Conservation (phyloP, 1,140 invertebrate genomes). For the Coboldia fuscipes region DNA sequence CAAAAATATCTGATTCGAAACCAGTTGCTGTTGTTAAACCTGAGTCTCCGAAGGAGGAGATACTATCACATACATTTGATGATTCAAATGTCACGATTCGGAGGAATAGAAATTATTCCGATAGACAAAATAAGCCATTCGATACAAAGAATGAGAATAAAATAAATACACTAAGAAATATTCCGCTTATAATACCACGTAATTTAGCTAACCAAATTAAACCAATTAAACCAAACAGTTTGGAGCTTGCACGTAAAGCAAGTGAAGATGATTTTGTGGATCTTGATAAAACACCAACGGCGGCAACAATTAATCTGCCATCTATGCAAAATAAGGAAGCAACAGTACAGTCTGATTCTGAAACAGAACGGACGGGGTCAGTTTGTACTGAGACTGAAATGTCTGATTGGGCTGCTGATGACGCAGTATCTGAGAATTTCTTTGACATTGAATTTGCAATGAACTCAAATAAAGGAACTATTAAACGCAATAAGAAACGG, state of each 20-base stretch:
- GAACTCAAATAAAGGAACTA: slow-evolving; percentile 28
- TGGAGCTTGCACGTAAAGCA: slow-evolving; percentile 8
- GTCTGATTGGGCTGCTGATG: slow-evolving; percentile 65
- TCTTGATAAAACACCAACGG: slow-evolving; percentile 19
- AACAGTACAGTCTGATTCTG: slow-evolving; percentile 24
- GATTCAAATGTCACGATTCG: slow-evolving; percentile 2
- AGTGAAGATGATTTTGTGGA: slow-evolving; percentile 5
- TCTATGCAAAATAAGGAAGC: not conserved
- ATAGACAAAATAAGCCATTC: slow-evolving; percentile 9
- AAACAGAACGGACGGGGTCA: slow-evolving; percentile 37
- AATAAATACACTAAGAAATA: slow-evolving; percentile 17
- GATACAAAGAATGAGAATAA: slow-evolving; percentile 21
- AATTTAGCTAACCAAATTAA: slow-evolving; percentile 10
- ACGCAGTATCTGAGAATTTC: slow-evolving; percentile 49
- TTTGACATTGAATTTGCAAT: slow-evolving; percentile 37
- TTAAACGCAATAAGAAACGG: slow-evolving; percentile 24
- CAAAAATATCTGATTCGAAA: slow-evolving; percentile 9
- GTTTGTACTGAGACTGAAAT: slow-evolving; percentile 62
- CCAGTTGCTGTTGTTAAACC: not conserved
- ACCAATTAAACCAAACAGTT: slow-evolving; percentile 12
- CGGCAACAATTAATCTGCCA: slow-evolving; percentile 5
- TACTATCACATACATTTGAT: slow-evolving; percentile 9
- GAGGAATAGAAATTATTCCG: not conserved
- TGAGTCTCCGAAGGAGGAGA: not conserved
- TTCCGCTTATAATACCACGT: slow-evolving; percentile 16